A percentile compares a stretch with the other conserved stretches of the same genome.
These are phyloP conservation scores for Lethenteron camtschaticum DNA, from an alignment of 2,113 vertebrate species.

Conservation along the genomic window DNA sequence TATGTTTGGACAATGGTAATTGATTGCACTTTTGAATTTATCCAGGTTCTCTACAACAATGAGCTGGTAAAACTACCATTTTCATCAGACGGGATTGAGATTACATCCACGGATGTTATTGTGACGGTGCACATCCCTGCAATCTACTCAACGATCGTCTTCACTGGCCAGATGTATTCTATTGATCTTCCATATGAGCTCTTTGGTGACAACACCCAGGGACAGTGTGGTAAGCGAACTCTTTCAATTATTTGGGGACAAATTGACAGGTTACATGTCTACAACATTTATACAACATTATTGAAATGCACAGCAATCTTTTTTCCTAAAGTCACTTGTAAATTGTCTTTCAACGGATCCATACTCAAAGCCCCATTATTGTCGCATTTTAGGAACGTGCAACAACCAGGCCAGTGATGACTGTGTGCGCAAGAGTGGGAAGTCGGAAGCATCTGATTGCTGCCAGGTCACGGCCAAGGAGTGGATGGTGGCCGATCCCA, in stretches of 20 bases:
- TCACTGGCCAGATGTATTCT: conserved; percentile 49
- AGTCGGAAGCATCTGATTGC: conserved; percentile 9
- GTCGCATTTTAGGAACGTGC: conserved; percentile 40
- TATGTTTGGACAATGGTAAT: too few species aligned
- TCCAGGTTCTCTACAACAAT: conserved; percentile 28
- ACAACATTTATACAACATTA: too few species aligned
- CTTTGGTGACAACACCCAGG: conserved; percentile 63
- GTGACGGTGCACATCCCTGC: conserved; percentile 35
- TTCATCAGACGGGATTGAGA: conserved; percentile 23
- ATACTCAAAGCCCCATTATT: too few species aligned
- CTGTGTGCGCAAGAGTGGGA: conserved; percentile 39
- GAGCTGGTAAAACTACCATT: conserved; percentile 24
- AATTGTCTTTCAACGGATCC: too few species aligned
- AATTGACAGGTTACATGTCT: too few species aligned
- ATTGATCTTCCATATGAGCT: conserved; percentile 31
- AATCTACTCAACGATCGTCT: conserved; percentile 30
- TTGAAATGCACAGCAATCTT: too few species aligned
- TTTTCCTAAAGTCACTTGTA: too few species aligned
- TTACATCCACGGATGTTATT: conserved; percentile 35
- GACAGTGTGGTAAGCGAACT: conserved; percentile 51
- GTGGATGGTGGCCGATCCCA: conserved; percentile 38
- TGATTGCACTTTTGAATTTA: too few species aligned
- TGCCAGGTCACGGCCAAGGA: conserved; percentile 51
- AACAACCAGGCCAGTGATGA: conserved; percentile 50
- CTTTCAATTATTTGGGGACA: too few species aligned